Evolutionary conservation across 2,113 vertebrate species (phyloP), one percentile per base, ranked within the genome.

Genomic region (Sander vitreus): DNA sequence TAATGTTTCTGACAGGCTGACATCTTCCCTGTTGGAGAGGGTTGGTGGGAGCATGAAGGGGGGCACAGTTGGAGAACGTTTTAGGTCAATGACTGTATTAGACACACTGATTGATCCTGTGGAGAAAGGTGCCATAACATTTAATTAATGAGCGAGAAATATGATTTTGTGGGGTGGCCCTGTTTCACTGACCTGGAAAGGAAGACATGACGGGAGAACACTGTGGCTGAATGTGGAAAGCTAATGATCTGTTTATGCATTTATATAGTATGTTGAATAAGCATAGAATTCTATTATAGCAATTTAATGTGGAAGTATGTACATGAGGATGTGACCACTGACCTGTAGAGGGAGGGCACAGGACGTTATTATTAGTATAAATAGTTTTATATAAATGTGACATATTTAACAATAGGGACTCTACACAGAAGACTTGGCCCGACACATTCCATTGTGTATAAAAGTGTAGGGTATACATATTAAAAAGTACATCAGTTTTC

Each of bases 81-180:
- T 80, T 55, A 91, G 92, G 91, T 94, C 92, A 94, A 88, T 88
- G 86, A 90, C 78, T 87, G 79, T 85, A 90, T 89, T 88, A 93
- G 89, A 91, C 79, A 83, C 88, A 89, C 70, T 85, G 83, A 92
- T 88, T 94, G 92, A 92, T 91, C 85, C 86, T 70, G 80, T 80
- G 59, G 81, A 91, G 83, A 88, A 90, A 90, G 76, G 86, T 82
- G 83, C 64, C 60, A 85, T 86, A 83, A 58, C 88, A 79, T 84
- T 79, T 88, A 86, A 87, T 91, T 90, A 94, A 94, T 91, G 79
- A 90, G 80, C 19, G 53, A 73, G 69, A 78, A 80, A 78, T 69
- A 76, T 19, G 50, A 33, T 74, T 80, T 69, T 78, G 80, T 53
- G 51, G 50, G 47, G 68, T 55, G 70, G 83, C 74, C 62, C 73